Base-by-base conservation (phyloP, 1,140 invertebrate genomes). In the Littorina saxatilis region DNA sequence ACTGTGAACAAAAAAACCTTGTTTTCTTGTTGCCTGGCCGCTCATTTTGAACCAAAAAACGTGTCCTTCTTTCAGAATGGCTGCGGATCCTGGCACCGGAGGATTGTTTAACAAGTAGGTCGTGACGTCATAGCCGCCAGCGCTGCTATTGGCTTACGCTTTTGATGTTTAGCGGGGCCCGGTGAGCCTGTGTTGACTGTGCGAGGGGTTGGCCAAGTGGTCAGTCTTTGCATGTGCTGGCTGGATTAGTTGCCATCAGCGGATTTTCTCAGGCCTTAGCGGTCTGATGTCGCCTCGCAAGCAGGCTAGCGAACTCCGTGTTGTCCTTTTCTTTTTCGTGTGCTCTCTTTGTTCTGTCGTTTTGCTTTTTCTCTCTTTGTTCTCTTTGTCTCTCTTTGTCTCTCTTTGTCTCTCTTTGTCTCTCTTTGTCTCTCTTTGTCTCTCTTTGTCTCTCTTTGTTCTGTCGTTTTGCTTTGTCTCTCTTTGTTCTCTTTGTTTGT, bases 41-140 rank as follows among this genome's bases (percentile, higher is more conserved):
- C n/a, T n/a, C n/a, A n/a, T n/a, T n/a, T n/a, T n/a, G n/a, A n/a
- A n/a, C n/a, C n/a, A n/a, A n/a, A n/a, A n/a, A n/a, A n/a, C n/a
- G n/a, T n/a, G n/a, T n/a, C n/a, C 40, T 37, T 73, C 37, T 73
- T 73, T 73, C 70, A 73, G 47, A 73, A 73, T 40, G 35, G 70
- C 37, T 15, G 1, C 11, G 0, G 37, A 43, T 27, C 37, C 35
- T 20, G 29, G 1, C 35, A 3, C 32, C 43, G 70, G 39, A 0
- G 70, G 40, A 23, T 20, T 43, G 40, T 73, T 73, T 43, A 27
- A 35, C 39, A 43, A 29, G 35, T 73, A 73, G 7, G 70, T 5
- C 17, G 23, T 73, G 40, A 73, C 58, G 70, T 27, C 37, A 73
- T 11, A 1, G 35, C 39, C 29, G 4, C 40, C 0, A 1, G 70